These are phyloP conservation scores for Crossaster papposus DNA, from an alignment of 53 echinoderm and acorn worm species.

Conservation along the genomic window DNA sequence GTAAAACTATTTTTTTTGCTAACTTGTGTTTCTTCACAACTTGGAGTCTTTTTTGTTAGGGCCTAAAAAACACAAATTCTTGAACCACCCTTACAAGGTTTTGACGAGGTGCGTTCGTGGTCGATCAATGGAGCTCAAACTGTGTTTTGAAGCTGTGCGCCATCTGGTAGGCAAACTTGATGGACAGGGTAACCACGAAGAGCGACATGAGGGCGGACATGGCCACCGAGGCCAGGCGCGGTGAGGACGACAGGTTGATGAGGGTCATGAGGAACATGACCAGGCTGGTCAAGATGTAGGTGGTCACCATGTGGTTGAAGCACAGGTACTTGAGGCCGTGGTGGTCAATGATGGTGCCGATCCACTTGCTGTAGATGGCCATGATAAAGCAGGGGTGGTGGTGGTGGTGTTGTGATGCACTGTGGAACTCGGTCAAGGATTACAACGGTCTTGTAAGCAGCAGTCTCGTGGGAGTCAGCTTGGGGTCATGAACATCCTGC, in stretches of 20 bases:
- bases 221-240: constrained; percentile 81
- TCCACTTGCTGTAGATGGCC: constrained; percentile 89
- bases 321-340: constrained; percentile 90
- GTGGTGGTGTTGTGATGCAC: background rate
- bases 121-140: constrained; percentile 70
- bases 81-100: background rate
- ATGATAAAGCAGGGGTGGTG: constrained; percentile 33
- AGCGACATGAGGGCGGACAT: constrained; percentile 89
- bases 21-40: background rate
- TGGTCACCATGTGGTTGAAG: constrained; percentile 96
- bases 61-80: background rate
- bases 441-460: background rate
- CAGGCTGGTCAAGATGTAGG: constrained; percentile 91
- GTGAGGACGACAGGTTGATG: constrained; percentile 81
- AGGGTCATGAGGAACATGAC: constrained; percentile 85
- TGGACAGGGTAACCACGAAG: constrained; percentile 86
- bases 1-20: background rate
- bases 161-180: constrained; percentile 93
- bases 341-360: constrained; percentile 89
- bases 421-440: constrained; percentile 12
- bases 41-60: too few species aligned
- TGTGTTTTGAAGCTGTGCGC: constrained; percentile 91
- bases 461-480: background rate
- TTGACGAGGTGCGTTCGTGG: background rate
- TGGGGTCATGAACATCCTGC: background rate